A percentile compares a stretch with the other conserved stretches of the same genome.
phyloP scores from a whole-genome alignment of 1,140 invertebrate species.

The Drosophila repletoides region DNA sequence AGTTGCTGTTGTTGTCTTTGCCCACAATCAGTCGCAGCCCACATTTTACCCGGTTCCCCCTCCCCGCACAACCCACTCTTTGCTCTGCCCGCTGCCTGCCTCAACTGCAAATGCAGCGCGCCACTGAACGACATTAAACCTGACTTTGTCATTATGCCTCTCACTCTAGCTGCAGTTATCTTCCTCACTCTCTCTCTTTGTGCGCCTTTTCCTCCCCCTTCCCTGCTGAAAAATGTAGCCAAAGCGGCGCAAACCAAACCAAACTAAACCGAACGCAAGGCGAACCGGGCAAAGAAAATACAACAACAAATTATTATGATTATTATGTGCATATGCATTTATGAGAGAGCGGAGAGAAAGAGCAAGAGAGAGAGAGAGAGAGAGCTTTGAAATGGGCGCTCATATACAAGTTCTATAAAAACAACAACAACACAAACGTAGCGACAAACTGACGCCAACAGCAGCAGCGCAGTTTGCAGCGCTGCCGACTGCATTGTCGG shows the following conservation, averaged over 20 bases:
- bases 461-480: constrained; percentile 17
- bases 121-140: constrained; percentile 77
- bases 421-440: constrained; percentile 6
- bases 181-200: constrained; percentile 1
- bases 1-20: constrained; percentile 32
- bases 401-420: constrained; percentile 9
- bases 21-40: constrained; percentile 63
- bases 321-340: constrained; percentile 57
- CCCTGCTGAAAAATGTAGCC: constrained; percentile 25
- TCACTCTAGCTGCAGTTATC: background rate
- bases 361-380: background rate
- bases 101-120: constrained; percentile 65
- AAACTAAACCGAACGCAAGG: constrained; percentile 62
- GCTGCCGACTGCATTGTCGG: constrained; percentile 56
- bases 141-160: constrained; percentile 57
- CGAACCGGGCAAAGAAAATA: constrained; percentile 66
- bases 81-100: constrained; percentile 54
- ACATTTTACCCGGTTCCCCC: constrained; percentile 15
- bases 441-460: constrained; percentile 23
- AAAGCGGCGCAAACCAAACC: constrained; percentile 36
- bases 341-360: background rate
- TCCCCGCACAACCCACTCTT: background rate
- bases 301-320: constrained; percentile 55
- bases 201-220: background rate
- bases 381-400: background rate